Evolutionary conservation across 2,113 vertebrate genomes (phyloP).

Genomic region (Anhinga rufa): DNA sequence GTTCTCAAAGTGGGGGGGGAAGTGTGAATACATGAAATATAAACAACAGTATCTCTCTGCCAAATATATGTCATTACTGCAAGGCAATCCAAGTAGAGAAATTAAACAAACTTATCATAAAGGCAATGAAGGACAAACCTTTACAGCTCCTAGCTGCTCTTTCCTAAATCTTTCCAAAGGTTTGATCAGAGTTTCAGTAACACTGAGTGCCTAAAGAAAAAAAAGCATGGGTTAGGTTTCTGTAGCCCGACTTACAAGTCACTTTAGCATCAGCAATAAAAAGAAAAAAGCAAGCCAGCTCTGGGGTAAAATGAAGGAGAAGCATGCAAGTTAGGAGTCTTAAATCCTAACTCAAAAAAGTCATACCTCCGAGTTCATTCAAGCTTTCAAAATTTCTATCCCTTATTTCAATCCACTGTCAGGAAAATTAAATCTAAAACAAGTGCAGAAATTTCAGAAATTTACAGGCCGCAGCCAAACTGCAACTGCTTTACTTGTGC

Average conservation of each 20-base stretch:
- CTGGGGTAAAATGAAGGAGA: neutral
- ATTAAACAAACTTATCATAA: neutral
- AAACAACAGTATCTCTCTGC: neutral
- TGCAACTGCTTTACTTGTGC: neutral
- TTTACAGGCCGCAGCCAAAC: neutral
- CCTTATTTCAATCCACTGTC: neutral
- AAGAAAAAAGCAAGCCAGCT: neutral
- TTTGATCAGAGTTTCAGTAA: conserved; percentile 97
- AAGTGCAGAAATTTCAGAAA: neutral
- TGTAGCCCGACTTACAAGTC: neutral
- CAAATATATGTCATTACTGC: neutral
- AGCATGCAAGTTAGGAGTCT: neutral
- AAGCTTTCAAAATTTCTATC: neutral
- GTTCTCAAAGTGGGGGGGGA: neutral
- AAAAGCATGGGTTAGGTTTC: conserved; percentile 44
- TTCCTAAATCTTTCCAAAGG: conserved; percentile 97
- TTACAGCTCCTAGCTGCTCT: conserved; percentile 91
- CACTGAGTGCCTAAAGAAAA: conserved; percentile 86
- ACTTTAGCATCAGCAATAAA: neutral
- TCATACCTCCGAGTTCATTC: neutral
- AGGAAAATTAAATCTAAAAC: neutral
- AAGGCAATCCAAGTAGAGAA: neutral
- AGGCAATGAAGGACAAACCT: conserved; percentile 75
- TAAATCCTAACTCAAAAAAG: neutral
- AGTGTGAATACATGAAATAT: neutral